Evolutionary conservation across 1,140 invertebrate genomes (phyloP).

Genomic region (Habropoda laboriosa): DNA sequence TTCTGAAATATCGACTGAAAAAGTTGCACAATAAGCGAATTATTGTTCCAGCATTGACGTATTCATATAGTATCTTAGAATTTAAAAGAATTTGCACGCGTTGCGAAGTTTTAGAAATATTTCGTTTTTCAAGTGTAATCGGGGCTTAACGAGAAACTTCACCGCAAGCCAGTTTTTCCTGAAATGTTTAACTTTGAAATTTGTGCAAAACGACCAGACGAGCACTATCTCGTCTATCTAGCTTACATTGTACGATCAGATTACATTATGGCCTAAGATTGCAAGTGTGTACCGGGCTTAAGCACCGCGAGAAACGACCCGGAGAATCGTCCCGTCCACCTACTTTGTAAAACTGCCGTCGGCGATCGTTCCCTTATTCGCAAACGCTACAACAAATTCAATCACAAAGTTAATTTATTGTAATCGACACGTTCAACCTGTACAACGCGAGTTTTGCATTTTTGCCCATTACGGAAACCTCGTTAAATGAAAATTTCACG

Average conservation of each 20-base stretch:
- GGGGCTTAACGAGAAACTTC: neutral
- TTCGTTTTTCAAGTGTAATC: neutral
- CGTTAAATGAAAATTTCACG: too few relatives aligned
- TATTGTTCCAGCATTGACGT: too few relatives aligned
- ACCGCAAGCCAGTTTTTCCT: neutral
- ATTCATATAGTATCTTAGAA: too few relatives aligned
- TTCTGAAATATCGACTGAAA: too few relatives aligned
- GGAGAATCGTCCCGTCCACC: neutral
- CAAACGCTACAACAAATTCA: slow-evolving; percentile 13
- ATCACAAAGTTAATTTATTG: neutral
- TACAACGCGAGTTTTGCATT: slow-evolving; percentile 2
- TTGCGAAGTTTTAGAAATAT: too few relatives aligned
- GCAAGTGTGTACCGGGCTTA: neutral
- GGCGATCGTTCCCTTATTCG: neutral
- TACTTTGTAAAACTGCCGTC: neutral
- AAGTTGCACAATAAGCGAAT: too few relatives aligned
- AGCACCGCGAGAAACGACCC: neutral
- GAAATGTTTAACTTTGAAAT: neutral
- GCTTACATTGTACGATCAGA: neutral
- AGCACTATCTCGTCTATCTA: neutral
- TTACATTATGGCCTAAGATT: slow-evolving; percentile 20
- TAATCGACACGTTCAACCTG: neutral
- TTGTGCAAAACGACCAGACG: neutral
- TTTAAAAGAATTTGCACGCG: too few relatives aligned
- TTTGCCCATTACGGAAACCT: too few relatives aligned